These are phyloP conservation scores for Rutpela maculata DNA, from an alignment of 2,888 invertebrate species.

Conservation along the genomic window DNA sequence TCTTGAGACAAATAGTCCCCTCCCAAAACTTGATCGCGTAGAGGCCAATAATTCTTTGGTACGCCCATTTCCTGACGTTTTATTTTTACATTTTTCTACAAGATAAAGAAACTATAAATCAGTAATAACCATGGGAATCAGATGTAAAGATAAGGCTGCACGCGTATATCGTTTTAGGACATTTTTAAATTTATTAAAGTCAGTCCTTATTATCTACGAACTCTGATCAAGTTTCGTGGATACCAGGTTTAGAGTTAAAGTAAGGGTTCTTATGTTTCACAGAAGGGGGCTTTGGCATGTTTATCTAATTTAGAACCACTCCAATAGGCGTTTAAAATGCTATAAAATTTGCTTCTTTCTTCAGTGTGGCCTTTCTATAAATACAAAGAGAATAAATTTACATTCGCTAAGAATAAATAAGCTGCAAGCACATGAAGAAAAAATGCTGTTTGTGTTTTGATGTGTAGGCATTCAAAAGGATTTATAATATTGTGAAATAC, in stretches of 20 bases:
- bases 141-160: constrained; percentile 64
- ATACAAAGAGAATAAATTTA: constrained; percentile 44
- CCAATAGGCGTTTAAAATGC: constrained; percentile 47
- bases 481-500: constrained; percentile 9
- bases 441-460: constrained; percentile 28
- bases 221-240: constrained; percentile 47
- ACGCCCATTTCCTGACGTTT: constrained; percentile 54
- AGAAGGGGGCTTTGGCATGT: constrained; percentile 52
- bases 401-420: constrained; percentile 33
- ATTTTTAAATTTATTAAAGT: constrained; percentile 57
- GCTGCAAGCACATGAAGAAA: constrained; percentile 2
- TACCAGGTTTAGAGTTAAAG: constrained; percentile 53
- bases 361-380: constrained; percentile 50
- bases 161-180: constrained; percentile 60
- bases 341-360: constrained; percentile 49
- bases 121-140: constrained; percentile 62
- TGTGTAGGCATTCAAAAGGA: constrained; percentile 8
- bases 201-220: constrained; percentile 57
- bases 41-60: constrained; percentile 52
- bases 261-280: constrained; percentile 53
- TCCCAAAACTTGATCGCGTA: constrained; percentile 52
- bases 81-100: constrained; percentile 61
- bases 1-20: constrained; percentile 59
- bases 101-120: constrained; percentile 64
- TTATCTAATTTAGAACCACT: constrained; percentile 45